Evolutionary conservation across 2,113 vertebrate species (phyloP).

Genomic region (Tetrax tetrax): DNA sequence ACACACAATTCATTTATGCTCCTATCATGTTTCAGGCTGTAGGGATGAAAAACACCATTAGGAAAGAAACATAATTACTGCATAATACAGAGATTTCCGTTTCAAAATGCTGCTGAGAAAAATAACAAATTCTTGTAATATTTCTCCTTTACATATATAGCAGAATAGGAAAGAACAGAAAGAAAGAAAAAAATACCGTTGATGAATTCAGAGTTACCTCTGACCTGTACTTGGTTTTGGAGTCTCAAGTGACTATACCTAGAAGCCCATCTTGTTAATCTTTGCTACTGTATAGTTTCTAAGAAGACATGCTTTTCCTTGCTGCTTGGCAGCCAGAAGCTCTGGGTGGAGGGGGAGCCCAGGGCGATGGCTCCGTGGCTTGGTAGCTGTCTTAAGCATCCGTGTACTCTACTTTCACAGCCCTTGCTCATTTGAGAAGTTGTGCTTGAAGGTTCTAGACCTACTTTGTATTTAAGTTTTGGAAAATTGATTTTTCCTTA

Average conservation of each 20-base stretch:
- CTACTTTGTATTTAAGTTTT: not conserved
- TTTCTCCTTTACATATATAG: not conserved
- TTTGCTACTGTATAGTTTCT: not conserved
- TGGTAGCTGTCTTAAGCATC: not conserved
- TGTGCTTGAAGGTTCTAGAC: not conserved
- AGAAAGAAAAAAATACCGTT: not conserved
- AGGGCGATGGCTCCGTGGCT: not conserved
- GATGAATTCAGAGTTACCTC: not conserved
- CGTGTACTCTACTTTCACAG: not conserved
- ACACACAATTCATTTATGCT: conserved; percentile 33
- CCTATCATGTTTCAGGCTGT: conserved; percentile 9
- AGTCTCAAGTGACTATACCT: not conserved
- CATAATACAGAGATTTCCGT: conserved; percentile 26
- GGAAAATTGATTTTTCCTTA: not conserved
- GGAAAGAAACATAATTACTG: conserved; percentile 7
- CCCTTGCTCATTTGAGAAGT: not conserved
- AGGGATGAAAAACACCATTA: conserved; percentile 31
- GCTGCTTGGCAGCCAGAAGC: not conserved
- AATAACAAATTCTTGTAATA: not conserved
- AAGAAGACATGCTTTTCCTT: not conserved
- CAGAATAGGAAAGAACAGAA: not conserved
- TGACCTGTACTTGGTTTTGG: not conserved
- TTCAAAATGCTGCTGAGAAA: conserved; percentile 35
- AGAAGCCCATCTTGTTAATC: not conserved
- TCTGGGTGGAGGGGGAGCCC: not conserved